Evolutionary conservation across 2,797 vertebrate genomes (phyloP).

Genomic region (Kryptopterus vitreolus): DNA sequence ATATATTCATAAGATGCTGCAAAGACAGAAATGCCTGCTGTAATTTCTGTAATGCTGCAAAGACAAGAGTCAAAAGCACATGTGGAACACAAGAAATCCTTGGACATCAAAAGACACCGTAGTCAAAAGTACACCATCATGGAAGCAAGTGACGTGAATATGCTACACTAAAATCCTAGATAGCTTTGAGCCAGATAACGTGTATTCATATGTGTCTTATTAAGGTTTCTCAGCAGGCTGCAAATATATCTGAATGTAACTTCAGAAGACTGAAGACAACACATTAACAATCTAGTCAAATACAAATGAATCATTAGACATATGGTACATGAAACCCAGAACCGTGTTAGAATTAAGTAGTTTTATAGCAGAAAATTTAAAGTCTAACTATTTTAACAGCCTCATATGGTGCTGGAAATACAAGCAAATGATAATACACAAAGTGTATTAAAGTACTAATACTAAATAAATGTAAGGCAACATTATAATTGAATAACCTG

Average conservation of each 20-base stretch:
- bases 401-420: background rate
- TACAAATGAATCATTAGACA: background rate
- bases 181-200: constrained; percentile 3
- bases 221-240: background rate
- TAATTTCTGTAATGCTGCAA: too few species aligned
- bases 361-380: too few species aligned
- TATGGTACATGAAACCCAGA: background rate
- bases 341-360: background rate
- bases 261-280: background rate
- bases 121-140: background rate
- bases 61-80: constrained; percentile 11
- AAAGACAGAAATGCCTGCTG: too few species aligned
- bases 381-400: background rate
- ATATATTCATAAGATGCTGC: constrained; percentile 41
- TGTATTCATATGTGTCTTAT: constrained; percentile 1
- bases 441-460: too few species aligned
- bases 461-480: too few species aligned
- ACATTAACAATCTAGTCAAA: background rate
- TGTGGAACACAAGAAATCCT: background rate
- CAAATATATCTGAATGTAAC: background rate
- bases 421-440: background rate
- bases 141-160: constrained; percentile 15
- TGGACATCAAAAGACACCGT: constrained; percentile 24
- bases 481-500: background rate
- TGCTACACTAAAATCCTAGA: constrained; percentile 13